A percentile compares a stretch with the other conserved stretches of the same genome.
phyloP scores from a whole-genome alignment of 1,140 invertebrate species.

The Hylaeus anthracinus region DNA sequence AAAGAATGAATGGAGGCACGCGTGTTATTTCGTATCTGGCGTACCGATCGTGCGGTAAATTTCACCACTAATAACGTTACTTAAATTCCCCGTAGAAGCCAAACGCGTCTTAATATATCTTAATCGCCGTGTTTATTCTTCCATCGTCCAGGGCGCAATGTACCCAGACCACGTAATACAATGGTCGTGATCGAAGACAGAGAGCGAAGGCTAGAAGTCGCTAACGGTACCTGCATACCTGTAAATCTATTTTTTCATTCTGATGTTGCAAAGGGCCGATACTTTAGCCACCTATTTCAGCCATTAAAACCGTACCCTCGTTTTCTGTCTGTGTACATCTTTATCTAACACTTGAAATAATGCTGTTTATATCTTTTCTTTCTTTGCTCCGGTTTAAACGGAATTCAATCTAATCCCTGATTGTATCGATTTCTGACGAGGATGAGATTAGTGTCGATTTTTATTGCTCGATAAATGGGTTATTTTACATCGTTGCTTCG shows the following conservation, averaged over 20 bases:
- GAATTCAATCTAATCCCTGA: too few species aligned
- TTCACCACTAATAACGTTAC: slow-evolving; percentile 8
- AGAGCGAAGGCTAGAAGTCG: background rate
- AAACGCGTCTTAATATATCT: background rate
- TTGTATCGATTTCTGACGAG: too few species aligned
- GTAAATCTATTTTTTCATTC: background rate
- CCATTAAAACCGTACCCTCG: background rate
- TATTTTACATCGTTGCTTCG: too few species aligned
- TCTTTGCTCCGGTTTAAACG: background rate
- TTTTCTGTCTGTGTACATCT: background rate
- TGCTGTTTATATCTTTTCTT: background rate
- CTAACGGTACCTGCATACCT: slow-evolving; percentile 5
- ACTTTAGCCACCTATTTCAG: background rate
- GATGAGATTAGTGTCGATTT: too few species aligned
- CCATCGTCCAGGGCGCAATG: background rate
- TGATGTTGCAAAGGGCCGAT: background rate
- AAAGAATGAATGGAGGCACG: slow-evolving; percentile 22
- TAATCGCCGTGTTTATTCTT: slow-evolving; percentile 19
- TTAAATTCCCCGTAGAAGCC: background rate
- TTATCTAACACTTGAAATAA: too few species aligned
- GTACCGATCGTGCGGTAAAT: background rate
- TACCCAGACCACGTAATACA: background rate
- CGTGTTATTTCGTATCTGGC: slow-evolving; percentile 16
- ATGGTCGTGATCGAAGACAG: slow-evolving; percentile 11
- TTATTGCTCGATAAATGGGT: too few species aligned